Base-by-base conservation (phyloP, 2,888 invertebrate genomes). In the Spodoptera littoralis region DNA sequence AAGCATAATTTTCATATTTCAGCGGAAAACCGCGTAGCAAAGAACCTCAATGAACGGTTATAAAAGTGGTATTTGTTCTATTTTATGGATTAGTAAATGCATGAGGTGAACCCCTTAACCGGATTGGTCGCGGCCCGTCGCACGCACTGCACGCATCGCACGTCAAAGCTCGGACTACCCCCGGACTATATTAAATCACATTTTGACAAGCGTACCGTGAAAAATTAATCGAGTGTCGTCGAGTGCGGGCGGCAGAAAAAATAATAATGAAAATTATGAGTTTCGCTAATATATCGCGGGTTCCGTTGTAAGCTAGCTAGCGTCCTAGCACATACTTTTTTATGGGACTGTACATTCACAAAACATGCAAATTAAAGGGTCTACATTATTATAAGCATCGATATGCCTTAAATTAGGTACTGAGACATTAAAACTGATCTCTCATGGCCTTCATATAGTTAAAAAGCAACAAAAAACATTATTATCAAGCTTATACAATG, bases 171-270 rank as follows among this genome's bases (percentile, higher is more conserved):
- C 80, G 80, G 82, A 84, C 81, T 83, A 86, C 91, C 91, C 91
- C 87, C 83, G 85, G 88, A 85, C 87, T 85, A 87, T 91, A 92
- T 93, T 91, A 92, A 94, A 94, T 94, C 94, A 93, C 91, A 92
- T 94, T 93, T 93, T 94, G 93, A 94, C 94, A 94, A 92, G 93
- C 92, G 93, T 92, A 92, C 93, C 94, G 91, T 94, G 94, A 92
- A 93, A 91, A 94, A 94, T 93, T 94, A 93, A 94, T 94, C 94
- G 92, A 93, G 91, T 93, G 90, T 89, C 93, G 92, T 91, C 85
- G 91, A 90, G 90, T 90, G 88, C 84, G 84, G 86, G 85, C 36
- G 85, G 84, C 82, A 83, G 85, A 80, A 86, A 88, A 90, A 92
- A 92, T 90, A 73, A 71, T 58, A 55, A 52, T 57, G 61, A 49